These are phyloP conservation scores for Glaucomys volans DNA, from an alignment of 2,113 vertebrate species.

Conservation along the genomic window DNA sequence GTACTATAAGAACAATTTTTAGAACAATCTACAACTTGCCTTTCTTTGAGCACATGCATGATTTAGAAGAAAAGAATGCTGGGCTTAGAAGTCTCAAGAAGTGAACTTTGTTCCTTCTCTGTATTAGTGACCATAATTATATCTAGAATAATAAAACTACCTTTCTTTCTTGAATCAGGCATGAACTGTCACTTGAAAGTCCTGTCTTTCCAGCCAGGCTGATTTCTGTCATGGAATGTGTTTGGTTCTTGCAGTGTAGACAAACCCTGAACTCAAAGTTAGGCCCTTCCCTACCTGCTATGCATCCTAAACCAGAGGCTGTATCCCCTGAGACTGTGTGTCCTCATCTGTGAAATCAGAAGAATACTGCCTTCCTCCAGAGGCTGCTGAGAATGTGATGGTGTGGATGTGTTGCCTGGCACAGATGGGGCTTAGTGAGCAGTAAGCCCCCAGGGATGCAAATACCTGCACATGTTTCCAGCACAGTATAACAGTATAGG, in stretches of 20 bases:
- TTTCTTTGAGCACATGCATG: background rate
- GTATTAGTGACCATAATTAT: too few relatives aligned
- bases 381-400: background rate
- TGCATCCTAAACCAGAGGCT: background rate
- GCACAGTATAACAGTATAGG: too few relatives aligned
- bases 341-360: background rate
- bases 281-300: background rate
- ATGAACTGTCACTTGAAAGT: background rate
- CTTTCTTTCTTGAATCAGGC: background rate
- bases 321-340: background rate
- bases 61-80: background rate
- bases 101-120: background rate
- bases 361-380: background rate
- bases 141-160: background rate
- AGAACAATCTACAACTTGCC: background rate
- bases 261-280: background rate
- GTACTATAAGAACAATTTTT: background rate
- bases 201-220: background rate
- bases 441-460: background rate
- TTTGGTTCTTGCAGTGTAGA: background rate
- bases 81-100: background rate
- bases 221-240: background rate
- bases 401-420: fast-evolving
- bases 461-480: background rate
- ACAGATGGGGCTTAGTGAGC: background rate